Percentiles rank a stretch among this genome's conserved stretches.
Evolutionary conservation across 2,113 vertebrate genomes (phyloP).

Genomic region (Nycticebus coucang): DNA sequence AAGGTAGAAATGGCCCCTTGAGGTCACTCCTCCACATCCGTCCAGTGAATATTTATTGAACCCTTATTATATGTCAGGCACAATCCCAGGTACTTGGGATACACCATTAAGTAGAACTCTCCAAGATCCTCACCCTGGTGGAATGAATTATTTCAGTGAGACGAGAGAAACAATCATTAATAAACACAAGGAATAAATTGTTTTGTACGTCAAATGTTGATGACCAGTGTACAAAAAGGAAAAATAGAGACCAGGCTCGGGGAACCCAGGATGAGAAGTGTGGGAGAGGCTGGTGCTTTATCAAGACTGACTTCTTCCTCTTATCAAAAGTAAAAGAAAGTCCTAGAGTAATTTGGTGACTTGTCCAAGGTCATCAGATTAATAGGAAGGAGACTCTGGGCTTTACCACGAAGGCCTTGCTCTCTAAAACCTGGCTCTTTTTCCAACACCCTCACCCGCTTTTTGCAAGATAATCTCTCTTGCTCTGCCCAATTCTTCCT

Average conservation of each 20-base stretch:
- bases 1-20: not conserved
- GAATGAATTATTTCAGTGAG: conserved; percentile 35
- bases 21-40: not conserved
- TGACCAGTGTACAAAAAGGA: not conserved
- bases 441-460: not conserved
- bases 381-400: not conserved
- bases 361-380: not conserved
- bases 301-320: not conserved
- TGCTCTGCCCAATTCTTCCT: not conserved
- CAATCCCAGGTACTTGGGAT: not conserved
- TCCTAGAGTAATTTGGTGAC: not conserved
- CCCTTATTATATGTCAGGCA: not conserved
- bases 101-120: conserved; percentile 26
- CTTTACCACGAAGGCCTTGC: not conserved
- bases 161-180: not conserved
- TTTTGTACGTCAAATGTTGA: not conserved
- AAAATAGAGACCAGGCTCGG: not conserved
- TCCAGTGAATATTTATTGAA: not conserved
- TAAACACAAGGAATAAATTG: not conserved
- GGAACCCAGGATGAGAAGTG: rapidly evolving
- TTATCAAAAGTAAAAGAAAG: conserved; percentile 27
- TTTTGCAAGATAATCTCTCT: not conserved
- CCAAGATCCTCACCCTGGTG: not conserved
- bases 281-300: not conserved
- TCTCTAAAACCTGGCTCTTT: not conserved